Evolutionary conservation across 2,113 vertebrate genomes (phyloP), one percentile per base, ranked within the genome.

Genomic region (Microcebus tavaratra): DNA sequence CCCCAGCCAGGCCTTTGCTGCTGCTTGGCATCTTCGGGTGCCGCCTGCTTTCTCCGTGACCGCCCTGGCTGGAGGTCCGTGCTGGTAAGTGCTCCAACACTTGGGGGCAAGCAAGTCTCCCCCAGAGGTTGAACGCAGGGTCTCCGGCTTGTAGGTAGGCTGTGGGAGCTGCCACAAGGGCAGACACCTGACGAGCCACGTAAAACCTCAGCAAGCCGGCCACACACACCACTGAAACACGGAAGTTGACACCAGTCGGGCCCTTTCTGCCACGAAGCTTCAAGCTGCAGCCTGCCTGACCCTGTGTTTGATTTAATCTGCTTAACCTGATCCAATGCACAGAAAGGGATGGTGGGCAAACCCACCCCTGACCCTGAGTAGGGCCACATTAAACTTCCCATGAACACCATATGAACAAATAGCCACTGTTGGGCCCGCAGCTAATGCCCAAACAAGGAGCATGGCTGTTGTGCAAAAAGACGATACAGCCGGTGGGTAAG

Each of bases 151-250:
- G 55, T 45, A 68, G 94, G 91, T 96, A 94, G 0, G 3, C 86
- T 83, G 12, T 65, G 91, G 97, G 94, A 97, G 96, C 67, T 98
- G 97, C 97, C 98, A 97, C 76, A 75, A 88, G 95, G 93, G 82
- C 29, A 94, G 98, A 95, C 36, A 96, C 86, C 75, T 94, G 97
- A 96, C 95, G 97, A 79, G 97, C 97, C 98, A 94, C 93, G 76
- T 93, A 96, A 98, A 98, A 97, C 97, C 98, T 92, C 97, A 92
- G 97, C 97, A 98, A 97, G 97, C 65, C 83, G 89, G 95, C 94
- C 97, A 98, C 96, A 98, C 98, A 98, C 98, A 96, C 99, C 96
- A 86, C 59, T 90, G 98, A 99, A 98, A 99, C 98, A 98, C 98
- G 98, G 98, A 98, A 98, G 98, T 98, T 98, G 98, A 97, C 98